Conservation (phyloP, 1,140 invertebrate genomes). For the Drosophila nannoptera region DNA sequence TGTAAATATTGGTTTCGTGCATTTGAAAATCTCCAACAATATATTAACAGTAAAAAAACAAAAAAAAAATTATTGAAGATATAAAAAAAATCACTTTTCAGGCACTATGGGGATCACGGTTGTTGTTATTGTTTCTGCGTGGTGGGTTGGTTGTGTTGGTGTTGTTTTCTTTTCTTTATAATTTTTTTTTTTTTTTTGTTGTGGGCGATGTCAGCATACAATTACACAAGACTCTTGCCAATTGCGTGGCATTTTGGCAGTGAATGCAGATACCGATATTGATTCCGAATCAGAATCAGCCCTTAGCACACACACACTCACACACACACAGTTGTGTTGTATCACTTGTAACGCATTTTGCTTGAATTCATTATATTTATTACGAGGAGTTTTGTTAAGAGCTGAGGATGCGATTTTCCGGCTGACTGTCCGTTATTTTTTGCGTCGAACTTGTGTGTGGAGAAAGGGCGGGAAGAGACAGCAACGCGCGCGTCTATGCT, state of each 20-base stretch:
- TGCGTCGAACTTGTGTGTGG: neutral
- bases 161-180: neutral
- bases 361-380: conserved; percentile 6
- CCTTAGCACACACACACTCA: conserved; percentile 3
- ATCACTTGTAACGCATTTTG: conserved; percentile 17
- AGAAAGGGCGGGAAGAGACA: conserved; percentile 3
- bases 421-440: conserved; percentile 14
- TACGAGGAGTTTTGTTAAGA: conserved; percentile 11
- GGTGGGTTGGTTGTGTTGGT: neutral
- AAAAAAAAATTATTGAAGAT: conserved; percentile 2
- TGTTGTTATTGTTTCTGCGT: neutral
- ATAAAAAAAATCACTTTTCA: conserved; percentile 8
- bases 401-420: conserved; percentile 24
- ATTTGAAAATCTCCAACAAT: conserved; percentile 20
- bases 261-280: conserved; percentile 22
- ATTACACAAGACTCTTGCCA: conserved; percentile 43
- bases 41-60: conserved; percentile 4
- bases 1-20: conserved; percentile 39
- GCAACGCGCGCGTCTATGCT: conserved; percentile 48
- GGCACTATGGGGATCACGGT: conserved; percentile 15
- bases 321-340: conserved; percentile 6
- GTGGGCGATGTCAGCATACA: conserved; percentile 30
- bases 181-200: neutral
- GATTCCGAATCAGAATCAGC: conserved; percentile 18
- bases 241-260: conserved; percentile 49